Base-by-base conservation (phyloP, 2,113 vertebrate species). In the Physeter macrocephalus region DNA sequence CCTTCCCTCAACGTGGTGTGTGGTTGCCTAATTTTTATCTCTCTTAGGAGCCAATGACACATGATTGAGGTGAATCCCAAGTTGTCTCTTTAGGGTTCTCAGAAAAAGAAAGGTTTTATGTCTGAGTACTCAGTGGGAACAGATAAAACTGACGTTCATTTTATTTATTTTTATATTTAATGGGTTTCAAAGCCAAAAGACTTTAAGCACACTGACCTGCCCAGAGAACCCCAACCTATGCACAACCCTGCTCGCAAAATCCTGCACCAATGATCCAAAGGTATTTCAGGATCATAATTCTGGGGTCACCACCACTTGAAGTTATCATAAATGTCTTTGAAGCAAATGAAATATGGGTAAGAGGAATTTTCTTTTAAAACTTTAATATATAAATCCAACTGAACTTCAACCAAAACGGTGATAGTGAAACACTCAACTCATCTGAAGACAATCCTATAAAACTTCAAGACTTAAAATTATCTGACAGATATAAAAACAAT, bases 131-230 rank as follows among this genome's bases (percentile, higher is more conserved):
- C 90, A 89, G 72, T 41, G 27, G 66, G 77, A 87, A 4, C 66
- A 97, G 43, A 39, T 95, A n/a, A 69, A 90, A 92, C 23, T 80
- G 72, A 88, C 20, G 54, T 86, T 82, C 43, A 39, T 64, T 49
- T 95, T 95, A n/a, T 92, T 66, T 46, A 34, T 85, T 93, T 84
- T 95, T 95, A 49, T 97, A 89, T 81, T 94, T 69, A 94, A 95
- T 92, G 34, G 34, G 5, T 61, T 92, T 96, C 29, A 59, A 95
- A 92, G 39, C 17, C 71, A n/a, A 49, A 82, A 83, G 66, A 15
- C 25, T 89, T 95, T 59, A 89, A 75, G 27, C 11, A 54, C 8
- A 29, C 67, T 90, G 43, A 86, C 20, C 46, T 94, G 36, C 72
- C 85, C 36, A 21, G 81, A 61, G 61, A 92, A 67, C 20, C 18